Evolutionary conservation across 2,797 vertebrate species (phyloP).

Genomic region (Periparus ater): DNA sequence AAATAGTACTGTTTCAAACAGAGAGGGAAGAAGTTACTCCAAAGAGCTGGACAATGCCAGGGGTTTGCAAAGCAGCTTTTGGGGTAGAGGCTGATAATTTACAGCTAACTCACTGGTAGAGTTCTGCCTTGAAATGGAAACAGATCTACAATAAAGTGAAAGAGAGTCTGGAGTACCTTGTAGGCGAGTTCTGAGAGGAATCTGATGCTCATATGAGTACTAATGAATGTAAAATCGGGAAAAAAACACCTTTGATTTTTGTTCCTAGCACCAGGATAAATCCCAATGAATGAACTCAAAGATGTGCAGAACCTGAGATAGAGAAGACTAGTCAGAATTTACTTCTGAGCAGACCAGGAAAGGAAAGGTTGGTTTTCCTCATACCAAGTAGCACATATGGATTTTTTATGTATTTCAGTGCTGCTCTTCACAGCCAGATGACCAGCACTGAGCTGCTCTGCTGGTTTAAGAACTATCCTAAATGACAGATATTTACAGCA

Average conservation of each 20-base stretch:
- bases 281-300: background rate
- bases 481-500: background rate
- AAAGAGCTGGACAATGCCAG: background rate
- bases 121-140: background rate
- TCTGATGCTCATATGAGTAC: background rate
- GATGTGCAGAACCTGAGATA: background rate
- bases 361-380: background rate
- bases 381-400: background rate
- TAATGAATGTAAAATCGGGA: background rate
- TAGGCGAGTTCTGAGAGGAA: background rate
- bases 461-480: background rate
- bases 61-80: background rate
- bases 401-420: background rate
- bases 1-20: background rate
- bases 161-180: background rate
- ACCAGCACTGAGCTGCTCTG: background rate
- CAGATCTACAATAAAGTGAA: background rate
- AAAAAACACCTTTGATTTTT: background rate
- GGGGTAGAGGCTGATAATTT: background rate
- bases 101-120: background rate
- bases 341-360: background rate
- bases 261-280: background rate
- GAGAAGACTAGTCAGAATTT: background rate
- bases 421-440: background rate
- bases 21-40: background rate